Percentiles rank a stretch among this genome's conserved stretches.
These are phyloP conservation scores for Germaria angustata DNA, from an alignment of 2,888 invertebrate species.

Conservation along the genomic window DNA sequence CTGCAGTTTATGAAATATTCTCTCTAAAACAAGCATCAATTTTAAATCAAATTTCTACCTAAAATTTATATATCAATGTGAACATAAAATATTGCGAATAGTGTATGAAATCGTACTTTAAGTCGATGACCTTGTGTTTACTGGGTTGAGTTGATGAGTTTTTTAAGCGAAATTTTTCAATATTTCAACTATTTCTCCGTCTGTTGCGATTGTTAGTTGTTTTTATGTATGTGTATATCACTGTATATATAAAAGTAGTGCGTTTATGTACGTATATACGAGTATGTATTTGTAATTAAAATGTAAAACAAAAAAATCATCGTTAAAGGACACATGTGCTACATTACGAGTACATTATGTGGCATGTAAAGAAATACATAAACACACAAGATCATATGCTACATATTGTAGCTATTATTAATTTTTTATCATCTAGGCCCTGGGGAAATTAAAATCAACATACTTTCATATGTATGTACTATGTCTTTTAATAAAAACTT, in stretches of 20 bases:
- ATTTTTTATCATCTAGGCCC: neutral
- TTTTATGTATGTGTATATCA: neutral
- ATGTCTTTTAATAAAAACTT: no score
- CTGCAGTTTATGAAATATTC: no score
- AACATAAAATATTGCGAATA: no score
- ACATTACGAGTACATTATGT: no score
- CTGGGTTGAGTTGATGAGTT: no score
- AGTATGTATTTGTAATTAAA: neutral
- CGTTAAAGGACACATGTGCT: neutral
- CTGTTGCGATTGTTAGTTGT: neutral
- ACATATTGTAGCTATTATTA: neutral
- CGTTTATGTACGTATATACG: neutral
- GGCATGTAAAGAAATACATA: neutral
- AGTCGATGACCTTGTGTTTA: neutral
- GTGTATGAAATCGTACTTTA: no score
- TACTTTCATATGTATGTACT: neutral
- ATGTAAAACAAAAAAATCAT: slow-evolving; percentile 1
- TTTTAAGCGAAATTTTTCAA: no score
- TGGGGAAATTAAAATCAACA: neutral
- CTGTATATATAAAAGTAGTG: no score
- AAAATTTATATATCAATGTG: no score
- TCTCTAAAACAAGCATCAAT: no score
- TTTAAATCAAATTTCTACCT: no score
- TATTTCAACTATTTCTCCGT: neutral
- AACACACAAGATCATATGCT: neutral